Evolutionary conservation across 2,888 invertebrate genomes (phyloP).

Genomic region (Stenchaetothrips biformis): DNA sequence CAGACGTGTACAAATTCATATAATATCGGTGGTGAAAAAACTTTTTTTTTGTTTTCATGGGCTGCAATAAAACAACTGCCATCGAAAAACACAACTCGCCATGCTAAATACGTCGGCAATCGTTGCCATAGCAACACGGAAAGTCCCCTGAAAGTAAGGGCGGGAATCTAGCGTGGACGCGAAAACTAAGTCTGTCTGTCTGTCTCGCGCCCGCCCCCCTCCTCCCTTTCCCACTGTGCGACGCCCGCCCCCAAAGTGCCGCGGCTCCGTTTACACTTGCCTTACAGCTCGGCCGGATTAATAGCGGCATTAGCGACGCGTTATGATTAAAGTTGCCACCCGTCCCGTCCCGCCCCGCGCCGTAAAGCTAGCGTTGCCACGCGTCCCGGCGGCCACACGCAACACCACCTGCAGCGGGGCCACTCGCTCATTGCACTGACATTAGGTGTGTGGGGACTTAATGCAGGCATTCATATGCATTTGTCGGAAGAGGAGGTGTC

Average conservation of each 20-base stretch:
- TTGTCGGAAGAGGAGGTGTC: not conserved
- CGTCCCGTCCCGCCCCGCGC: not conserved
- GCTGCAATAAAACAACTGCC: no score
- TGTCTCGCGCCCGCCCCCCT: not conserved
- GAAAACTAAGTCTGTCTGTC: not conserved
- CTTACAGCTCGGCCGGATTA: not conserved
- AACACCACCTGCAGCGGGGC: not conserved
- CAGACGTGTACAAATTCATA: no score
- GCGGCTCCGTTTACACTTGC: constrained; percentile 5
- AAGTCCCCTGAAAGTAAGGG: no score
- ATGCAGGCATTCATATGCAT: constrained; percentile 16
- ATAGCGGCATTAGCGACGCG: constrained; percentile 17
- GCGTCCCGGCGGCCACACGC: not conserved
- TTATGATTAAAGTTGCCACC: constrained; percentile 12
- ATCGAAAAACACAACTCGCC: no score
- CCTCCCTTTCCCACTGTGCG: not conserved
- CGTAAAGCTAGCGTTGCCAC: no score
- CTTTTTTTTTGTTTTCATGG: no score
- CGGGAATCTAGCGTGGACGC: no score
- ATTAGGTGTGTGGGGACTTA: not conserved
- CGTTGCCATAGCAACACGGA: no score
- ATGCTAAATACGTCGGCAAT: no score
- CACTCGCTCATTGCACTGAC: not conserved
- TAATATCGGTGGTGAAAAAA: no score
- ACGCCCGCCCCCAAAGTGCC: not conserved